A percentile compares a stretch with the other conserved stretches of the same genome.
Conservation (phyloP, 2,888 invertebrate species). For the Caenorhabditis sp. region DNA sequence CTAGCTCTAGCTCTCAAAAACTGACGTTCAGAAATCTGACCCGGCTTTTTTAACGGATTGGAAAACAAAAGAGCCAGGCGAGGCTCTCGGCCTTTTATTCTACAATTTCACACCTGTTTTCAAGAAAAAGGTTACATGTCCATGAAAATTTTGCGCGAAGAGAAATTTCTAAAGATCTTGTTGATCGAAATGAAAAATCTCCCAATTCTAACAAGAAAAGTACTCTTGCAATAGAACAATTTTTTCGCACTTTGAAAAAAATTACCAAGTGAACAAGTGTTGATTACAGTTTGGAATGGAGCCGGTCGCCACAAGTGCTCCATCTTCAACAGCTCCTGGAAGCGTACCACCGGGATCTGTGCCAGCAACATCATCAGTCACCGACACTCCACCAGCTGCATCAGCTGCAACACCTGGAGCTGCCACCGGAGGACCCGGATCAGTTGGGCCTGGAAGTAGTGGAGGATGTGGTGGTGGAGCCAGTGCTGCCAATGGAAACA, state of each 20-base stretch:
- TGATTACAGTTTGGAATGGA: conserved; percentile 3
- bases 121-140: too few species aligned
- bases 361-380: not conserved
- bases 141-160: too few species aligned
- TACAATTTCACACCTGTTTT: too few species aligned
- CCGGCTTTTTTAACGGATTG: too few species aligned
- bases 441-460: not conserved
- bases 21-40: too few species aligned
- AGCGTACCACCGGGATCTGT: not conserved
- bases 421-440: not conserved
- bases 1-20: too few species aligned
- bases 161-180: too few species aligned
- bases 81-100: too few species aligned
- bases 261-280: not conserved
- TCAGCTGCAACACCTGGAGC: not conserved
- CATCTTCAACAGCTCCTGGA: not conserved
- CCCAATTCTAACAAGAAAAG: too few species aligned
- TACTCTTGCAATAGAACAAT: too few species aligned
- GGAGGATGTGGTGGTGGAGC: not conserved
- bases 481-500: not conserved
- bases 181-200: too few species aligned
- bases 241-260: not conserved
- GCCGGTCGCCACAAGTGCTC: not conserved
- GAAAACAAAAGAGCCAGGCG: too few species aligned
- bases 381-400: not conserved